phyloP scores from a whole-genome alignment of 1,140 invertebrate genomes.

The Zaprionus tsacasi region DNA sequence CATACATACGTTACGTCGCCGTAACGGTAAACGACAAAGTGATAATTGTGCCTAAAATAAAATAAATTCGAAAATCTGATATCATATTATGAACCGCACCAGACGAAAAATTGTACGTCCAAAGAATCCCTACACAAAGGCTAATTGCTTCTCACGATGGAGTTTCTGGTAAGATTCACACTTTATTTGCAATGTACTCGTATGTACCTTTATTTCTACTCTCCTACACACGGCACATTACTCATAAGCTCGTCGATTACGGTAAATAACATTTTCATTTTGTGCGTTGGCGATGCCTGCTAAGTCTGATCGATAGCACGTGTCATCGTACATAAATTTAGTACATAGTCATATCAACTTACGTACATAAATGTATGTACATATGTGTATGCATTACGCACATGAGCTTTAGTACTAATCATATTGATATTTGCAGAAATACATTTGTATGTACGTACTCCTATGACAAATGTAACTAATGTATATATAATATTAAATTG shows the following conservation, averaged over 20 bases:
- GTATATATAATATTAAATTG: background rate
- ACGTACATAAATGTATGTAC: conserved; percentile 28
- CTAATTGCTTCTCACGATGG: conserved; percentile 77
- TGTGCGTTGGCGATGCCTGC: background rate
- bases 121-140: conserved; percentile 74
- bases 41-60: conserved; percentile 26
- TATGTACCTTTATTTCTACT: background rate
- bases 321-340: conserved; percentile 29
- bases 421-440: background rate
- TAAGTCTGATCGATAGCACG: conserved; percentile 50
- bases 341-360: background rate
- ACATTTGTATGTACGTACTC: background rate
- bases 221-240: background rate
- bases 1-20: conserved; percentile 10
- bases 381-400: conserved; percentile 24
- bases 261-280: conserved; percentile 45
- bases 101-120: conserved; percentile 73
- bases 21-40: conserved; percentile 55
- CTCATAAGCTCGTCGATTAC: conserved; percentile 43
- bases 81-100: conserved; percentile 75
- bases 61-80: background rate
- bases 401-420: background rate
- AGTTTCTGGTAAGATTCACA: conserved; percentile 75
- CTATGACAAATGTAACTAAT: background rate
- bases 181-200: background rate